Conservation (phyloP, 2,113 vertebrate genomes). For the Heloderma charlesbogerti region DNA sequence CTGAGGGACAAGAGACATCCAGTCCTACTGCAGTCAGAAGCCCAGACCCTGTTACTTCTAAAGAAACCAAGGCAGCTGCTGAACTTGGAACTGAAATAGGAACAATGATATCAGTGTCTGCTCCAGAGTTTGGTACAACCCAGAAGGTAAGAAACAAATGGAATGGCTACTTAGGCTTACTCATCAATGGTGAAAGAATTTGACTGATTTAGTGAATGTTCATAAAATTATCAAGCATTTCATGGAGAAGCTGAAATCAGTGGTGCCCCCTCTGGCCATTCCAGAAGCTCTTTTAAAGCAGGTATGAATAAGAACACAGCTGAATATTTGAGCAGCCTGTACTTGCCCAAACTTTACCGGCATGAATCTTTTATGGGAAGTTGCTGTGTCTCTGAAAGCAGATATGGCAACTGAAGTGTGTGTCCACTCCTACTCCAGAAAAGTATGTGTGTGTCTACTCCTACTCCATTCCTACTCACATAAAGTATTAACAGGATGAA, state of each 20-base stretch:
- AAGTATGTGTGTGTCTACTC: background rate
- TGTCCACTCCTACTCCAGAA: background rate
- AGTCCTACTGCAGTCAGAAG: slow-evolving; percentile 79
- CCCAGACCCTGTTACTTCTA: slow-evolving; percentile 84
- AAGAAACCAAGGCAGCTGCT: slow-evolving; percentile 84
- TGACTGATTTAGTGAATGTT: no score
- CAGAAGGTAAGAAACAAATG: slow-evolving; percentile 83
- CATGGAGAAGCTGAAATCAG: background rate
- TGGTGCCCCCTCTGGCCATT: no score
- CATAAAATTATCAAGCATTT: background rate
- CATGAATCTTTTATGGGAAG: background rate
- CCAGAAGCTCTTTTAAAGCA: background rate
- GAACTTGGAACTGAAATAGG: slow-evolving; percentile 93
- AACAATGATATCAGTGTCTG: slow-evolving; percentile 93
- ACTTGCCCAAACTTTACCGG: no score
- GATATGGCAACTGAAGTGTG: background rate
- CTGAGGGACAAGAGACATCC: slow-evolving; percentile 87
- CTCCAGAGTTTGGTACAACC: slow-evolving; percentile 87
- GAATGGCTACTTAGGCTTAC: background rate
- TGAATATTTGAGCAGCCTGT: background rate
- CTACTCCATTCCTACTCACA: background rate
- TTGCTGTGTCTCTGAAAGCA: background rate
- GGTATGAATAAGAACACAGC: background rate
- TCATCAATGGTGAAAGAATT: background rate
- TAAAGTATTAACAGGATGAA: background rate